Evolutionary conservation across 2,113 vertebrate genomes (phyloP).

Genomic region (Antigone vipio): DNA sequence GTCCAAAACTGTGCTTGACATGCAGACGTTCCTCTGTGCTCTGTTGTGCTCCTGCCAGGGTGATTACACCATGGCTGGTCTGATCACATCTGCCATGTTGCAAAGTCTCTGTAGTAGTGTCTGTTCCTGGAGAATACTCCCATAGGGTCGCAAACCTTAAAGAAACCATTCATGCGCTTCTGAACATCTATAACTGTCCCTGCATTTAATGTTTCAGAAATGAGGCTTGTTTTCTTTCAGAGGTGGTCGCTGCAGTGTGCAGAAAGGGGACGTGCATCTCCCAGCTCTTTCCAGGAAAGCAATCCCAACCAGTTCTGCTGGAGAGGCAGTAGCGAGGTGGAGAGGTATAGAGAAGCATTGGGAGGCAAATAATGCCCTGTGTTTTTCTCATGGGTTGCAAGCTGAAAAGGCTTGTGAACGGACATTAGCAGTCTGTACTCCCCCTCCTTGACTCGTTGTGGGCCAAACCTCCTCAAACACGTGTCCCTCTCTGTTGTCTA

Average conservation of each 20-base stretch:
- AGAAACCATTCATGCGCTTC: rapidly evolving
- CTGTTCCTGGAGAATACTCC: background rate
- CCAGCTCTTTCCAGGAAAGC: background rate
- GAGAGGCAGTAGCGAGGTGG: background rate
- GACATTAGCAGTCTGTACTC: background rate
- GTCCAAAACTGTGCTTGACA: background rate
- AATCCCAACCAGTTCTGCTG: background rate
- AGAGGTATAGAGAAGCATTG: rapidly evolving
- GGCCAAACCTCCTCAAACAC: background rate
- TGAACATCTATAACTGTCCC: background rate
- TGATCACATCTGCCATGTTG: background rate
- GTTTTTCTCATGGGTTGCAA: background rate
- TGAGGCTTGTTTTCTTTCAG: background rate
- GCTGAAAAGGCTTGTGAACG: background rate
- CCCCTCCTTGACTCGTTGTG: background rate
- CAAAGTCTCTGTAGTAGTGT: background rate
- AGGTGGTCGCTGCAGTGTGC: background rate
- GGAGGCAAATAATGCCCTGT: background rate
- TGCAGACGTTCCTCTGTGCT: background rate
- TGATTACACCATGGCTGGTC: background rate
- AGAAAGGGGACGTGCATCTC: background rate
- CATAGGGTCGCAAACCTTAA: background rate
- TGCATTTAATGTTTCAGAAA: background rate
- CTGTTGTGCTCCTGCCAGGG: background rate
- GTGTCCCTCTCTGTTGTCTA: background rate